Base-by-base conservation (phyloP, 2,113 vertebrate species). In the Condylura cristata region DNA sequence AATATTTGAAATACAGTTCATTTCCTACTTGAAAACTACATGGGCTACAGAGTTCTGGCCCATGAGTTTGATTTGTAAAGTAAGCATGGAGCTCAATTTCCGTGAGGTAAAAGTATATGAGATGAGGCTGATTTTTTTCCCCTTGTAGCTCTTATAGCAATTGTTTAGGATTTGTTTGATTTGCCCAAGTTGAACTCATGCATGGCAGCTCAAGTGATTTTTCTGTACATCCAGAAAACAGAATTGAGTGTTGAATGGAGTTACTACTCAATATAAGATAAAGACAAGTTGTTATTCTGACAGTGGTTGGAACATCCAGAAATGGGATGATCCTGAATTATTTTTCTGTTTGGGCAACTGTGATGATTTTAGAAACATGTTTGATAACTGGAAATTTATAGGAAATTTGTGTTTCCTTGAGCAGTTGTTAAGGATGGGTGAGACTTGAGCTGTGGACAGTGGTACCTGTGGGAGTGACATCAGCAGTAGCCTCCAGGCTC, bases 131-230 rank as follows among this genome's bases (percentile, higher is more conserved):
- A 12, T 44, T 39, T 48, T 48, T 34, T 32, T 71, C 39, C 46
- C 39, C 37, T 76, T 86, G 89, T 48, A 44, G n/a, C 24, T 88
- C 41, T 70, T 92, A 5, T 18, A 76, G 53, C 60, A 74, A 68
- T 68, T 83, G 65, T 89, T 95, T 68, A 79, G 56, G 44, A 61
- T 92, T 87, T 80, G 39, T 95, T 87, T 83, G 74, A 76, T 83
- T 95, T 86, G 18, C 89, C 71, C 91, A 72, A 53, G 74, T 65
- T 83, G 39, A 93, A 94, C 91, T 96, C 92, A 44, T 93, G 61
- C 95, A 48, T 95, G 89, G 75, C 65, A 84, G 48, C 41, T 89
- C 65, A 72, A 91, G 75, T 63, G 70, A 93, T 87, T 88, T 95
- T 92, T 92, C 68, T 89, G 53, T 91, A 66, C 70, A 72, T 80